These are phyloP conservation scores for Amphipyra berbera DNA, from an alignment of 2,888 invertebrate species.

Conservation along the genomic window DNA sequence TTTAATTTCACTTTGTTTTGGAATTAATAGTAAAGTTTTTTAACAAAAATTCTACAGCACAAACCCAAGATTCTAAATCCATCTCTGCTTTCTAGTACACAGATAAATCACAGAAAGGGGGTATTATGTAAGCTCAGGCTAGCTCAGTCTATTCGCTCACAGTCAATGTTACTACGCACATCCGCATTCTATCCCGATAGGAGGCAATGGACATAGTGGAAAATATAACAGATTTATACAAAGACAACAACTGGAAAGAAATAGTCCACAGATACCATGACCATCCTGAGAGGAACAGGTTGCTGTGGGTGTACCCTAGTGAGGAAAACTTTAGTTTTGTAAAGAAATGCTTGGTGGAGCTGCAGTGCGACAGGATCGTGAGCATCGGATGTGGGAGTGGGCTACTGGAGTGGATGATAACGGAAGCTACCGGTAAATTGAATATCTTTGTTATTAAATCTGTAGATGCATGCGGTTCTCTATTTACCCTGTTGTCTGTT, in stretches of 20 bases:
- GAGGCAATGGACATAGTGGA: constrained; percentile 79
- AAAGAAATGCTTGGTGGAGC: constrained; percentile 77
- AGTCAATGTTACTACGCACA: constrained; percentile 63
- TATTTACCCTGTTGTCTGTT: too few relatives aligned
- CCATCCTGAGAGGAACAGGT: constrained; percentile 86
- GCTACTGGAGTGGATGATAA: constrained; percentile 94
- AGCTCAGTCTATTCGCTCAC: constrained; percentile 47
- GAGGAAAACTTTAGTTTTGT: constrained; percentile 91
- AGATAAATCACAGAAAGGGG: constrained; percentile 60
- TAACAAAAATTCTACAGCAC: too few relatives aligned
- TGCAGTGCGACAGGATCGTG: constrained; percentile 86
- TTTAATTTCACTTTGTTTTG: too few relatives aligned
- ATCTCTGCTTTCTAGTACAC: constrained; percentile 58
- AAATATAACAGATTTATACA: constrained; percentile 77
- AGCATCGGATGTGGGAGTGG: constrained; percentile 95
- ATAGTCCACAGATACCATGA: constrained; percentile 83
- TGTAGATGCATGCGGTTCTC: background rate
- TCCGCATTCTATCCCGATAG: constrained; percentile 31
- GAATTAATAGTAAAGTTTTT: too few relatives aligned
- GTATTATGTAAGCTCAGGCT: constrained; percentile 58
- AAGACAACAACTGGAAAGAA: constrained; percentile 84
- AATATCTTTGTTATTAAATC: background rate
- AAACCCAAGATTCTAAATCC: constrained; percentile 49
- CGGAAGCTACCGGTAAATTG: constrained; percentile 90
- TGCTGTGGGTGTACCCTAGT: constrained; percentile 94